Percentiles rank a stretch among this genome's conserved stretches.
These are phyloP conservation scores for Paralvinella palmiformis DNA, from an alignment of 1,140 invertebrate genomes.

Conservation along the genomic window DNA sequence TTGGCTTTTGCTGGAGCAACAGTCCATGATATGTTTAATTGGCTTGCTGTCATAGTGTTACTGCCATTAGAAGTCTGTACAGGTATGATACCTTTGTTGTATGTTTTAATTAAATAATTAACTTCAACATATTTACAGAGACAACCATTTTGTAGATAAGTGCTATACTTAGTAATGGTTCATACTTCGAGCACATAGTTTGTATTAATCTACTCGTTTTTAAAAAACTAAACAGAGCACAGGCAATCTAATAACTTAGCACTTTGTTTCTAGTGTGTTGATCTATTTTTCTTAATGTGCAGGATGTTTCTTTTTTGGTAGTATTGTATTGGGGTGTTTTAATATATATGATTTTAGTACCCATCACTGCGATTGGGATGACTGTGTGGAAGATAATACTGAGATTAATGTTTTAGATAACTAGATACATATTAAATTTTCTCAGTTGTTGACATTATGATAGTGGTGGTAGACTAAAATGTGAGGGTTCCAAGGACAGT, in stretches of 20 bases:
- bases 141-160: not conserved
- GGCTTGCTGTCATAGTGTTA: constrained; percentile 52
- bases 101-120: not conserved
- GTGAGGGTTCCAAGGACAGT: too few species aligned
- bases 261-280: not conserved
- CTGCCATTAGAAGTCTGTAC: constrained; percentile 51
- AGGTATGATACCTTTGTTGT: constrained; percentile 17
- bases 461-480: too few species aligned
- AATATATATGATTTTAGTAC: not conserved
- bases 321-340: not conserved
- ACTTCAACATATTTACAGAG: not conserved
- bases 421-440: not conserved
- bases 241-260: too few species aligned
- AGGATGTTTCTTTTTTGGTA: too few species aligned
- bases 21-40: constrained; percentile 57
- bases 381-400: not conserved
- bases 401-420: not conserved
- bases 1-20: constrained; percentile 56
- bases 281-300: too few species aligned
- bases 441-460: not conserved
- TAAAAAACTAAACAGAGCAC: not conserved
- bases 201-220: not conserved
- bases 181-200: not conserved
- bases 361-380: not conserved
- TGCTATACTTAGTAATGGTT: not conserved